Evolutionary conservation across 2,113 vertebrate species (phyloP), one percentile per base, ranked within the genome.

Genomic region (Bathybates hornii): DNA sequence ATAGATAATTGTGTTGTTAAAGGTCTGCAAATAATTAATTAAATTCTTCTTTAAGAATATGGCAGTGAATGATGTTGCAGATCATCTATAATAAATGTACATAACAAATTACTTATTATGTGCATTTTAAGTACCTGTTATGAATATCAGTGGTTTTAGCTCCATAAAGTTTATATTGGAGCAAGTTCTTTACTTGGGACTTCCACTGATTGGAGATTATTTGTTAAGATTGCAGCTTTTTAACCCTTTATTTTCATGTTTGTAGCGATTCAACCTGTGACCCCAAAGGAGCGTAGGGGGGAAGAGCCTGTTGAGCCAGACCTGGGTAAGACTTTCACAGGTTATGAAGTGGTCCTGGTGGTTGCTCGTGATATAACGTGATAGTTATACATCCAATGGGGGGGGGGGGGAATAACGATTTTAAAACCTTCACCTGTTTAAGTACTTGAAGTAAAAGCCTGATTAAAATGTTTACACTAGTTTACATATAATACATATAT

Each of bases 301-400:
- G 43, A 78, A 50, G 71, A 78, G 9, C 93, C 93, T 7, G 73
- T 90, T 1, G 92, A 95, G 63, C 91, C 95, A 21, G 95, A 54
- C 63, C 80, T 93, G 6, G 93, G 95, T 96, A 91, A 94, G 91
- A 84, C 41, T 9, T 8, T 29, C 45, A 50, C 9, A 19, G 6
- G 27, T 50, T 50, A 50, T 50, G 24, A 50, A 78, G 9, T 48
- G 41, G 41, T 76, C 21, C 24, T 76, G 17, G 8, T 36, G 32
- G 32, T 63, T 36, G 59, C 16, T 63, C 3, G 2, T 17, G 2
- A 34, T 34, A 32, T 63, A 63, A 34, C 9, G 9, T 63, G 59
- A 59, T 19, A 34, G 8, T 63, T 63, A 63, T 34, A 34, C 16
- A 63, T 34, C 29, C 29, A 63, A 34, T 6, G 13, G 11, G 14